Percentiles rank a stretch among this genome's conserved stretches.
Evolutionary conservation across 2,888 invertebrate genomes (phyloP).

Genomic region (Saturnia japonica): DNA sequence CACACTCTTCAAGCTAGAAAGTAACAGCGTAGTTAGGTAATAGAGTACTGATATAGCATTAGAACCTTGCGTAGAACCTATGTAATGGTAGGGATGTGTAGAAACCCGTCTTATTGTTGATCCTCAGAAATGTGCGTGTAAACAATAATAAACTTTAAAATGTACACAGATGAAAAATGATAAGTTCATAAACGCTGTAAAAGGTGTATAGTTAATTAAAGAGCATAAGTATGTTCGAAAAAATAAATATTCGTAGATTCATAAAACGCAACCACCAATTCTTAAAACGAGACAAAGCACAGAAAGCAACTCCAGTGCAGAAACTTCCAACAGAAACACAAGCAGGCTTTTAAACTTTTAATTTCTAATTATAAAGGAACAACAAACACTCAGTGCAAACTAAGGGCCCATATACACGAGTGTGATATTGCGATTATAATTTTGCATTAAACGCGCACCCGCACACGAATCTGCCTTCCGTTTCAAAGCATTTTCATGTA

Average conservation of each 20-base stretch:
- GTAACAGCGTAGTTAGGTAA: too few relatives aligned
- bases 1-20: too few relatives aligned
- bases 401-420: slow-evolving; percentile 51
- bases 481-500: slow-evolving; percentile 80
- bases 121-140: too few relatives aligned
- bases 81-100: too few relatives aligned
- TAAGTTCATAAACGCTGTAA: too few relatives aligned
- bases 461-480: slow-evolving; percentile 47
- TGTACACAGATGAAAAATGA: too few relatives aligned
- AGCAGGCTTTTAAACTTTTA: slow-evolving; percentile 59
- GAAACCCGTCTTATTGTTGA: too few relatives aligned
- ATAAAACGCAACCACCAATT: neutral
- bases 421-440: slow-evolving; percentile 68
- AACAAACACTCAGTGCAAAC: slow-evolving; percentile 49
- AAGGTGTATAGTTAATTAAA: too few relatives aligned
- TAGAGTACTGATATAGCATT: too few relatives aligned
- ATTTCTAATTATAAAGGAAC: slow-evolving; percentile 50
- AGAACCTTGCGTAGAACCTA: too few relatives aligned
- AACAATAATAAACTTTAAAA: too few relatives aligned
- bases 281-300: neutral
- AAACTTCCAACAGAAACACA: slow-evolving; percentile 35
- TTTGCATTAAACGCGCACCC: slow-evolving; percentile 53
- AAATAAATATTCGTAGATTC: neutral
- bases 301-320: slow-evolving; percentile 23
- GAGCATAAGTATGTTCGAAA: too few relatives aligned